Conservation (phyloP, 2,797 vertebrate genomes). For the Chelidonichthys spinosus region DNA sequence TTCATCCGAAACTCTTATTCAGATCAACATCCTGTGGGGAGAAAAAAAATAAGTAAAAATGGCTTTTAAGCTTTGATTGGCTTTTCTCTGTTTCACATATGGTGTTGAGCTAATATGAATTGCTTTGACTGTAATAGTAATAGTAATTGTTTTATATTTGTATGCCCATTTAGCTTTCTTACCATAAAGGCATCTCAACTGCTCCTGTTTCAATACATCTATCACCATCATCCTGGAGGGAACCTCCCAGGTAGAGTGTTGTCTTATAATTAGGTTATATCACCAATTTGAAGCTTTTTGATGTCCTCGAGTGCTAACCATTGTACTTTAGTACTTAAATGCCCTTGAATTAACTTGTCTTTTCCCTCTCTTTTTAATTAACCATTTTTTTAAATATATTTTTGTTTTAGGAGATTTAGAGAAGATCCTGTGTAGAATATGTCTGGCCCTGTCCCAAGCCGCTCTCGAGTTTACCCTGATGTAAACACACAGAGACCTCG, state of each 20-base stretch:
- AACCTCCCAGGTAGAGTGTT: slow-evolving; percentile 79
- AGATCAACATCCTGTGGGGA: not conserved
- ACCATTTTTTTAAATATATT: not conserved
- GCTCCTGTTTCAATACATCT: slow-evolving; percentile 69
- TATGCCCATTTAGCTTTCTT: slow-evolving; percentile 69
- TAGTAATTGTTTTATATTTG: slow-evolving; percentile 9
- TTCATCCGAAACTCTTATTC: not conserved
- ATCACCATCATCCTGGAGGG: slow-evolving; percentile 82
- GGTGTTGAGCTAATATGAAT: not conserved
- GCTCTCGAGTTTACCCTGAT: slow-evolving; percentile 91
- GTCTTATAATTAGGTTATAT: not conserved
- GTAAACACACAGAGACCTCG: slow-evolving; percentile 92
- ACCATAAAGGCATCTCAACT: slow-evolving; percentile 76
- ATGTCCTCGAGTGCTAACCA: not conserved
- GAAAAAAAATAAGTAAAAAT: not conserved
- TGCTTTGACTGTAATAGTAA: not conserved
- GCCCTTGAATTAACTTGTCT: not conserved
- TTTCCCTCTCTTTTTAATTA: not conserved
- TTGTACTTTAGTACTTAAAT: not conserved
- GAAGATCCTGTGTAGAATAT: slow-evolving; percentile 85
- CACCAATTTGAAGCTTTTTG: not conserved
- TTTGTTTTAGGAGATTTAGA: slow-evolving; percentile 78
- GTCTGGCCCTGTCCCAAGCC: slow-evolving; percentile 91
- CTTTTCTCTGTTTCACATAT: not conserved
- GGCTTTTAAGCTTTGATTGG: not conserved